Base-by-base conservation (phyloP, 2,113 vertebrate species). In the Columba livia region DNA sequence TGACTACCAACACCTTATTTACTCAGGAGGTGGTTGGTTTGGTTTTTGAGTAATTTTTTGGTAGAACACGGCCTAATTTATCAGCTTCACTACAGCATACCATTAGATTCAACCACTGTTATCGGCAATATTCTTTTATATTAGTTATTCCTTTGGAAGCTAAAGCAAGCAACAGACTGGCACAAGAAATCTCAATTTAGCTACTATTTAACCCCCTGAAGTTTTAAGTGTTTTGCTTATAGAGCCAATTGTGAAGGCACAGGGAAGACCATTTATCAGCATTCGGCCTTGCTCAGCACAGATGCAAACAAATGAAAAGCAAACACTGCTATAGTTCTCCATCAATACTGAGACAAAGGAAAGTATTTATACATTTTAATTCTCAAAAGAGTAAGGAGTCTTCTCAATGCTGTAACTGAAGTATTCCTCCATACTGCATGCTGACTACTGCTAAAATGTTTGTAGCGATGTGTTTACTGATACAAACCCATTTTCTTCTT, bases 401-500 rank as follows among this genome's bases (percentile, higher is more conserved):
- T 25, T 47, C 21, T 61, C 65, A 61, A 40, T 32, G 19, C 31
- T 78, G 25, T 26, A 54, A 79, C 28, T 71, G 58, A 66, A 57
- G 10, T 67, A 34, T 24, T 86, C 19, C 36, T 91, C 40, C 16
- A 34, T 64, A 15, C 6, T 48, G 26, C 40, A 65, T 28, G 6
- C 14, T 77, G 8, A 53, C 36, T 57, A 42, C 23, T 44, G 25
- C 15, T 56, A 70, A 72, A 51, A 31, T 19, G 51, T 26, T 42
- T 64, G 24, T 31, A 87, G 57, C 4, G 62, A 77, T 56, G 47
- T 6, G 79, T 82, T 89, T 79, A 89, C 34, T 54, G 90, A 96
- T 96, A 98, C 99, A 79, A 94, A 99, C 99, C 99, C 99, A 36
- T 99, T 99, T 96, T 99, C 99, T 17, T 99, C 99, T 97, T 99